A percentile compares a stretch with the other conserved stretches of the same genome.
Conservation (phyloP, 2,797 vertebrate species). For the Hypotaenidia okinawae region DNA sequence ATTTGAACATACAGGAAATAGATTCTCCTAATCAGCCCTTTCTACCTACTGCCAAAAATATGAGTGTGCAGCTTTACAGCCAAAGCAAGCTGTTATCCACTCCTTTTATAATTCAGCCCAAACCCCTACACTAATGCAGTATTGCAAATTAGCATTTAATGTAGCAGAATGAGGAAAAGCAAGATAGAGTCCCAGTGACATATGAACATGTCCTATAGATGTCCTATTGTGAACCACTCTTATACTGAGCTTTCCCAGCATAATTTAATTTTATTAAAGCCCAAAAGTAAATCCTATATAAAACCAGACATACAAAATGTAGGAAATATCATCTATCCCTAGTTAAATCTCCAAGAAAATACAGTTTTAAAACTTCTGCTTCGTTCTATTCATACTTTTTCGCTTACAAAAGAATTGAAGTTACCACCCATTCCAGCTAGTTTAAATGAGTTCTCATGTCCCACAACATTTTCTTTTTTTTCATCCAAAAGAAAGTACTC, state of each 20-base stretch:
- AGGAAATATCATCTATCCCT: not conserved
- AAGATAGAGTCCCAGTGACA: not conserved
- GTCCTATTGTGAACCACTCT: not conserved
- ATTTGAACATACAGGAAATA: conserved; percentile 49
- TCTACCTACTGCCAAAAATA: conserved; percentile 40
- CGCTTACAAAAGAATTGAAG: not conserved
- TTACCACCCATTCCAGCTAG: not conserved
- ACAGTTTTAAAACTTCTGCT: not conserved
- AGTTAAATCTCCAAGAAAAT: not conserved
- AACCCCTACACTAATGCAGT: not conserved
- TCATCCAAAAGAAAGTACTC: not conserved
- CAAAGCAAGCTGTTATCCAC: conserved; percentile 33
- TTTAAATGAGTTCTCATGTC: not conserved
- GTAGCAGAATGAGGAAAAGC: not conserved
- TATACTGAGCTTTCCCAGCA: not conserved
- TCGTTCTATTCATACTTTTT: not conserved
- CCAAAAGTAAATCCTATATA: not conserved
- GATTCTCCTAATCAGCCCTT: conserved; percentile 25
- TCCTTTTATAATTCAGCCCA: not conserved
- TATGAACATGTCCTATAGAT: not conserved
- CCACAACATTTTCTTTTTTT: not conserved
- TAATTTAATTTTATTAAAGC: not conserved
- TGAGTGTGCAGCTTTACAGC: not conserved
- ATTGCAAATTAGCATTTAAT: conserved; percentile 9
- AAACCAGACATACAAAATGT: not conserved